Base-by-base conservation (phyloP, 2,888 invertebrate genomes). In the Petrolisthes cinctipes region DNA sequence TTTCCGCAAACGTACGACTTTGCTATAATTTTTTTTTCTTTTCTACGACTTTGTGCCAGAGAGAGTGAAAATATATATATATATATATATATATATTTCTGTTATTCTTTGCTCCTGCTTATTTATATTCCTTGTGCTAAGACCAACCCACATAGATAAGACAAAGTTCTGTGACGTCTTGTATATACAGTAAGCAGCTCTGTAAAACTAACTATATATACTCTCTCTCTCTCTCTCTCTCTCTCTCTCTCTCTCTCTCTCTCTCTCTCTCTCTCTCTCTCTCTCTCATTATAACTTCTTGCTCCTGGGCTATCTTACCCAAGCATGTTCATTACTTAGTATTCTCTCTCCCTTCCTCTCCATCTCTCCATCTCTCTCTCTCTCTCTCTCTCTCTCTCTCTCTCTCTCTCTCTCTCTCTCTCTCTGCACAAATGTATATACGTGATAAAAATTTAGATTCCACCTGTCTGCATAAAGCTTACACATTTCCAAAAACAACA, bases 191-290 rank as follows among this genome's bases (percentile, higher is more conserved):
- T 37, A 37, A 37, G 37, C 37, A 37, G 37, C 37, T 37, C 37
- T 37, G 37, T 37, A 37, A 37, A 37, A 37, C 37, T 37, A 37
- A 37, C 37, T 37, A 0, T 37, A 37, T n/a, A n/a, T n/a, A 51
- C 75, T 75, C 75, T 75, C 75, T 75, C 75, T 75, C 75, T 75
- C 75, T 75, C 75, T 75, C 75, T 75, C 75, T 75, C 75, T 75
- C 75, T 75, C 75, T 75, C 75, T 75, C 37, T 51, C 75, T 75
- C 75, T 75, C 75, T 75, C 75, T 75, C 75, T 75, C 75, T 75
- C 75, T 75, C 75, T 75, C 75, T 75, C 75, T 75, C 75, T 75
- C 75, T 75, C 75, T 75, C 37, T 51, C 76, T 37, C 51, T 37
- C 51, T 76, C 51, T 7, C 20, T 9, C 4, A 68, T 4, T 5